Percentiles rank a stretch among this genome's conserved stretches.
phyloP scores from a whole-genome alignment of 2,888 invertebrate genomes.

The Nasonovia ribisnigri region DNA sequence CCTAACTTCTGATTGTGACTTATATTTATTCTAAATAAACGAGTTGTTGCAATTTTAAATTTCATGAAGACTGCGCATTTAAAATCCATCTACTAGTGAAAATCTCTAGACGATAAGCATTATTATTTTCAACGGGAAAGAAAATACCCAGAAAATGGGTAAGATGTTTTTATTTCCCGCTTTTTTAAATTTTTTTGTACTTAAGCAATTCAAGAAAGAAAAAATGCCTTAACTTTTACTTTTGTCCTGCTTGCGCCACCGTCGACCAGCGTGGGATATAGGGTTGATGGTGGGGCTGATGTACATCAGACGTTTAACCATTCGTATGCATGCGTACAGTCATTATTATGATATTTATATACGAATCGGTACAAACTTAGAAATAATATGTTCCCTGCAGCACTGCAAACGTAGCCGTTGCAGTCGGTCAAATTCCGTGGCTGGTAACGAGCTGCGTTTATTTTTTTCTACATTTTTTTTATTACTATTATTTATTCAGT shows the following conservation, averaged over 20 bases:
- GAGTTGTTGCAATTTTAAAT: background rate
- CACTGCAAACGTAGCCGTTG: background rate
- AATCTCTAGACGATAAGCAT: background rate
- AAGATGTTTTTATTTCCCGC: background rate
- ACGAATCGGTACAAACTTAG: background rate
- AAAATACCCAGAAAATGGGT: background rate
- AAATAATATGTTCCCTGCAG: background rate
- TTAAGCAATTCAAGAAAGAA: background rate
- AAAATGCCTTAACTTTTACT: background rate
- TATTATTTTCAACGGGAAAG: background rate
- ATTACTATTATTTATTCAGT: slow-evolving; percentile 28
- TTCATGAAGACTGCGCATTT: background rate
- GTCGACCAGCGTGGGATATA: background rate
- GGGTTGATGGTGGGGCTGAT: background rate
- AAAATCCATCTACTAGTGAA: background rate
- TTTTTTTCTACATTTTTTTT: background rate
- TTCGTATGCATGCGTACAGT: background rate
- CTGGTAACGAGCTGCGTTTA: background rate
- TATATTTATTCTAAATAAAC: background rate
- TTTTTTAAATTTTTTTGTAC: background rate
- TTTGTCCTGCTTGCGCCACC: background rate
- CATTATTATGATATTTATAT: background rate
- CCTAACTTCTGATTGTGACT: background rate
- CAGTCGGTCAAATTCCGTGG: background rate
- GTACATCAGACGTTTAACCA: background rate